Evolutionary conservation across 1,140 invertebrate genomes (phyloP).

Genomic region (Calliopsis andreniformis): DNA sequence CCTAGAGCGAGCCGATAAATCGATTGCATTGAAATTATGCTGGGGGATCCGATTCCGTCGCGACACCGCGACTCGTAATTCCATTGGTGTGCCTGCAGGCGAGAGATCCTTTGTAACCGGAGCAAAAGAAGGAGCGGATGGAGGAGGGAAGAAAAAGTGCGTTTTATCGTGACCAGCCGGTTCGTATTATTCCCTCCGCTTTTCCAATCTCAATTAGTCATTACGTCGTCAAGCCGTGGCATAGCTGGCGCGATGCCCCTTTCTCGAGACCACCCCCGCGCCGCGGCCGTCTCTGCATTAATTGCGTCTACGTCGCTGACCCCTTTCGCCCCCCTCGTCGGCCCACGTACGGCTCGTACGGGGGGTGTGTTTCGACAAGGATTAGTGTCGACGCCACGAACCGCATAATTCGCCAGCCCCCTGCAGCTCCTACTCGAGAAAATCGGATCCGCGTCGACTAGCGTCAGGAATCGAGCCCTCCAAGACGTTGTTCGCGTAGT

Average conservation of each 20-base stretch:
- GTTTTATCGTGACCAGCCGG: slow-evolving; percentile 66
- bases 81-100: slow-evolving; percentile 64
- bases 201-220: slow-evolving; percentile 70
- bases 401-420: slow-evolving; percentile 56
- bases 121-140: slow-evolving; percentile 17
- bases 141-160: slow-evolving; percentile 44
- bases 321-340: background rate
- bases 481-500: slow-evolving; percentile 42
- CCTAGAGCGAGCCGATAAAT: slow-evolving; percentile 26
- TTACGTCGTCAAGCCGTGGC: slow-evolving; percentile 63
- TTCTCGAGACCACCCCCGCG: slow-evolving; percentile 58
- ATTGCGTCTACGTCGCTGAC: slow-evolving; percentile 65
- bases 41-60: slow-evolving; percentile 9
- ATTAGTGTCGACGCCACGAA: slow-evolving; percentile 64
- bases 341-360: background rate
- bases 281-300: slow-evolving; percentile 60
- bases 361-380: slow-evolving; percentile 60
- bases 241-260: slow-evolving; percentile 58
- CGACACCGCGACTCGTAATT: slow-evolving; percentile 58
- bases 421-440: slow-evolving; percentile 22
- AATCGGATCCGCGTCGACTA: slow-evolving; percentile 52
- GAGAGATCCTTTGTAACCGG: slow-evolving; percentile 65
- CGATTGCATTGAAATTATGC: slow-evolving; percentile 56
- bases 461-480: slow-evolving; percentile 23
- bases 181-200: slow-evolving; percentile 62